Evolutionary conservation across 2,113 vertebrate genomes (phyloP).

Genomic region (Thalassarche chlororhynchos): DNA sequence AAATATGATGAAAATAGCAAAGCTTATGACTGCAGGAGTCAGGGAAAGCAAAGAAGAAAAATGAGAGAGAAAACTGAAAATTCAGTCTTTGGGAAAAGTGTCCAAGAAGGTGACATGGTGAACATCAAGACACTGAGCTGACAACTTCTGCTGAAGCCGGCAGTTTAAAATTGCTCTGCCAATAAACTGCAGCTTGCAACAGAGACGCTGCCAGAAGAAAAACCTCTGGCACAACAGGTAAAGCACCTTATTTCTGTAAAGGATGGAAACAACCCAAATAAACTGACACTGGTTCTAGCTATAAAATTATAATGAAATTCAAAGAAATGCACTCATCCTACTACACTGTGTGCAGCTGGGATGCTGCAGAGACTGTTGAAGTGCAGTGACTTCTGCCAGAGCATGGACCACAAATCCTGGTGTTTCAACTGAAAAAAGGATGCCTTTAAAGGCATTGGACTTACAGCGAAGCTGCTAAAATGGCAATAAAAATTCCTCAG

Average conservation of each 20-base stretch:
- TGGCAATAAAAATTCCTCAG: not conserved
- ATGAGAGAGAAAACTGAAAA: not conserved
- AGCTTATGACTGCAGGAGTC: not conserved
- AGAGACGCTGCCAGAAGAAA: not conserved
- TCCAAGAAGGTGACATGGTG: not conserved
- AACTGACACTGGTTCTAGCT: not conserved
- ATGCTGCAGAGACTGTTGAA: not conserved
- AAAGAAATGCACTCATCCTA: not conserved
- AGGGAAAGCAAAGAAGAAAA: not conserved
- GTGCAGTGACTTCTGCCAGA: not conserved
- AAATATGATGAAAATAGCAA: not conserved
- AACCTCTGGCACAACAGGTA: not conserved
- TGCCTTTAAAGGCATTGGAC: not conserved
- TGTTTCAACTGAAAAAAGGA: not conserved
- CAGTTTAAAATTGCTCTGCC: not conserved
- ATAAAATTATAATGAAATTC: not conserved
- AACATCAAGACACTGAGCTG: not conserved
- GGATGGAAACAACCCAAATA: not conserved
- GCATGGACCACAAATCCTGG: not conserved
- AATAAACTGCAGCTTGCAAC: not conserved
- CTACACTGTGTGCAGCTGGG: not conserved
- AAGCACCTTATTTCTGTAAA: not conserved
- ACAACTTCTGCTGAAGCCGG: not conserved
- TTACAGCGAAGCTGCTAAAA: not conserved
- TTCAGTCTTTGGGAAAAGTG: not conserved